Evolutionary conservation across 2,888 invertebrate species (phyloP).

Genomic region (Drosophila rubida): DNA sequence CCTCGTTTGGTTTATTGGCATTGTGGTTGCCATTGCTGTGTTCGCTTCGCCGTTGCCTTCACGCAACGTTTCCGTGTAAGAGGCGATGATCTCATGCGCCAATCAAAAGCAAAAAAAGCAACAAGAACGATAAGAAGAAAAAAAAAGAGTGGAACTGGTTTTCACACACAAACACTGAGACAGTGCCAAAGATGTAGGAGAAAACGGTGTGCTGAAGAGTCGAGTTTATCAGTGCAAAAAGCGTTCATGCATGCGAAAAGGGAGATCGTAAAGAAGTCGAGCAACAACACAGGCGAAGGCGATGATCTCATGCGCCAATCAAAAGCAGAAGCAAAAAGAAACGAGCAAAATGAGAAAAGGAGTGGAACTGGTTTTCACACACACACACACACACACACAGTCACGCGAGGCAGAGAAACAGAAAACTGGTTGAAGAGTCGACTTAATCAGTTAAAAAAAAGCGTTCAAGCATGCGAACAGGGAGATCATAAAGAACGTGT

Average conservation of each 20-base stretch:
- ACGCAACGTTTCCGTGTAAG: conserved; percentile 76
- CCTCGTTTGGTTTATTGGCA: conserved; percentile 44
- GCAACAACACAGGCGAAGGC: too few relatives aligned
- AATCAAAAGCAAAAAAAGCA: conserved; percentile 60
- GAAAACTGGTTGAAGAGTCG: conserved; percentile 68
- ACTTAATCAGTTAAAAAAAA: conserved; percentile 80
- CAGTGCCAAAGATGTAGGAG: conserved; percentile 18
- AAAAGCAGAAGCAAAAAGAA: too few relatives aligned
- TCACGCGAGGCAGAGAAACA: too few relatives aligned
- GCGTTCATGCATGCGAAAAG: conserved; percentile 76
- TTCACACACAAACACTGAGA: conserved; percentile 54
- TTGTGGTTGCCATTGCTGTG: conserved; percentile 37
- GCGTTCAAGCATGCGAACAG: conserved; percentile 76
- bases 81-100: conserved; percentile 80
- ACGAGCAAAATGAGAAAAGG: too few relatives aligned
- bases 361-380: too few relatives aligned
- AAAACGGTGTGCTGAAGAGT: too few relatives aligned
- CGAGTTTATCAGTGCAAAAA: conserved; percentile 21
- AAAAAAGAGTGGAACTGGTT: conserved; percentile 61
- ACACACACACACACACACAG: conserved; percentile 9
- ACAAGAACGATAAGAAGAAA: too few relatives aligned
- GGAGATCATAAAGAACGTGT: conserved; percentile 62
- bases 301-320: too few relatives aligned
- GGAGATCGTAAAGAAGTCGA: conserved; percentile 62
- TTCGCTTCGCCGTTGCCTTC: conserved; percentile 45